phyloP scores from a whole-genome alignment of 2,888 invertebrate species.

The Eilema sororculum region DNA sequence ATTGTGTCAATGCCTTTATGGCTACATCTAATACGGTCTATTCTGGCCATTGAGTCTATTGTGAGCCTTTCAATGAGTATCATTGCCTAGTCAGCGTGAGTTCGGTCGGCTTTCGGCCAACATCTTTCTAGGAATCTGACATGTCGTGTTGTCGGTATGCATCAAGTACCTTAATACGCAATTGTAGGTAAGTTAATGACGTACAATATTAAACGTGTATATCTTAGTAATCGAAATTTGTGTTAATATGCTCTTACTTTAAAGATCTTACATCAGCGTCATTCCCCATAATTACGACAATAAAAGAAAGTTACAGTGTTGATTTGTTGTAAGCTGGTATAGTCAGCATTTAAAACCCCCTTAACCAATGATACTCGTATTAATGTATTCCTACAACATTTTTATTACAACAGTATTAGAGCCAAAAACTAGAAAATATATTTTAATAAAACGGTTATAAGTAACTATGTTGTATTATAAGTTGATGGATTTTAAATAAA shows the following conservation, averaged over 20 bases:
- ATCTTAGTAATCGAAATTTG: too few relatives aligned
- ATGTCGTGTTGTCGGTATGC: slow-evolving; percentile 42
- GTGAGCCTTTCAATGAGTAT: slow-evolving; percentile 65
- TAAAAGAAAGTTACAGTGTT: neutral
- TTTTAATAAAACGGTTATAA: neutral
- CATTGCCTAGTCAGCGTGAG: slow-evolving; percentile 73
- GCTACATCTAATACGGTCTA: slow-evolving; percentile 73
- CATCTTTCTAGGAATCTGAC: slow-evolving; percentile 65
- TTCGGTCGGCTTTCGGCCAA: slow-evolving; percentile 55
- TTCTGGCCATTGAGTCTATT: slow-evolving; percentile 71
- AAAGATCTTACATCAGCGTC: neutral
- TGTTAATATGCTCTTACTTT: neutral
- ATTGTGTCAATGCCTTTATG: slow-evolving; percentile 71
- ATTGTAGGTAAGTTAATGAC: slow-evolving; percentile 12
- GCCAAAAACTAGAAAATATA: neutral
- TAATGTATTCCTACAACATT: neutral
- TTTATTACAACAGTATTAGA: neutral
- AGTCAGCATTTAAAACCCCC: too few relatives aligned
- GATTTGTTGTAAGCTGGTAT: too few relatives aligned
- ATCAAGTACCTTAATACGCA: slow-evolving; percentile 36
- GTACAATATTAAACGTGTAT: neutral
- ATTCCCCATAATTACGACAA: neutral
- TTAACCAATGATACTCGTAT: too few relatives aligned
- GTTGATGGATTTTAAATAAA: neutral
- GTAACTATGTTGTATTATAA: neutral